Conservation (phyloP, 2,888 invertebrate species). For the Molorchus minor region DNA sequence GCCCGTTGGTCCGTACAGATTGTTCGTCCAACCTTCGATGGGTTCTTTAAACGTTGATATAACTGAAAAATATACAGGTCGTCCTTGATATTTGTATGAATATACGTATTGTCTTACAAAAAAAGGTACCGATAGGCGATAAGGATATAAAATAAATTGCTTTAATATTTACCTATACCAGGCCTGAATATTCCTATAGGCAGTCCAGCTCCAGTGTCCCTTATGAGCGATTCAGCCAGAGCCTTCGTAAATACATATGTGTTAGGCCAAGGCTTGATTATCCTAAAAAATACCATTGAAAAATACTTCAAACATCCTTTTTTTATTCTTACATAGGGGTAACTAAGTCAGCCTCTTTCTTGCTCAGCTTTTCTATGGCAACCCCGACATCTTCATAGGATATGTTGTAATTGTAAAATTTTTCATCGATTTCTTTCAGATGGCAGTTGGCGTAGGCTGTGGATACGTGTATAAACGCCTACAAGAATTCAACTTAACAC, state of each 20-base stretch:
- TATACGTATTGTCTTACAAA: no score
- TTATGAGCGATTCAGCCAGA: constrained; percentile 77
- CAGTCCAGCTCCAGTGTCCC: constrained; percentile 67
- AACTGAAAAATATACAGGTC: constrained; percentile 54
- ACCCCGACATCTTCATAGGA: constrained; percentile 62
- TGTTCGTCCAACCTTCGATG: constrained; percentile 73
- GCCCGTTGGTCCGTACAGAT: constrained; percentile 73
- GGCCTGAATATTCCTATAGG: constrained; percentile 84
- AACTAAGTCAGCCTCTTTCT: constrained; percentile 46
- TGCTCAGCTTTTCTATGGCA: constrained; percentile 61
- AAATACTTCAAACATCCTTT: not conserved
- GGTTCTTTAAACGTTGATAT: constrained; percentile 60
- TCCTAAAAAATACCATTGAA: constrained; percentile 59
- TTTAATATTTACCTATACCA: constrained; percentile 70
- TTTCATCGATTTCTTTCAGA: constrained; percentile 70
- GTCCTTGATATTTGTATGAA: no score
- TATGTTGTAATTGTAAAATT: constrained; percentile 71
- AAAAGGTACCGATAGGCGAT: no score
- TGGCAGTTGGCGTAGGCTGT: constrained; percentile 85
- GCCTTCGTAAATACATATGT: constrained; percentile 91
- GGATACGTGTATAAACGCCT: constrained; percentile 80
- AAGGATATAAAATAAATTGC: not conserved
- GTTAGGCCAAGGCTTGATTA: constrained; percentile 78
- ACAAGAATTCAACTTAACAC: constrained; percentile 32
- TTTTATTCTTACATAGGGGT: constrained; percentile 64